Base-by-base conservation (phyloP, 2,113 vertebrate species). In the Ceyx melanurus region DNA sequence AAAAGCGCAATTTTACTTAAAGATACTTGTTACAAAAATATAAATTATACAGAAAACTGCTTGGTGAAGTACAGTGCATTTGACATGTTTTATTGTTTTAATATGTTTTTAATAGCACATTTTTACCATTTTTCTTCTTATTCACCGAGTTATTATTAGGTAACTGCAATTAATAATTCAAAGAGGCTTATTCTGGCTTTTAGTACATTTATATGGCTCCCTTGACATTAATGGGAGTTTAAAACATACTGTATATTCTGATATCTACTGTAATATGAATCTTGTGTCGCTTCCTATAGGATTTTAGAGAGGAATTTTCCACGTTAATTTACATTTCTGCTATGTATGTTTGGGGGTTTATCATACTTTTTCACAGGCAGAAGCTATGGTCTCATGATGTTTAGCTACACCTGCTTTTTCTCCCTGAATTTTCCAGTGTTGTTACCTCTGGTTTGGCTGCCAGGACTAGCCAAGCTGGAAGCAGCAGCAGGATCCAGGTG, bases 141-240 rank as follows among this genome's bases (percentile, higher is more conserved):
- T 95, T 95, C 95, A 71, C 81, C 4, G 1, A 95, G 80, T 86
- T 96, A 97, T 96, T 91, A 91, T 97, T 95, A 97, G 62, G 86
- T 74, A 94, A 70, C 65, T 45, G 19, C 86, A 88, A 95, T 97
- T 95, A 97, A 96, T 97, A 97, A 97, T 97, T 97, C 93, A 97
- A 93, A 92, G 56, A 25, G 21, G 5, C 54, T 76, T 89, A 10
- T 21, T 64, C 78, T 92, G 72, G 56, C 87, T 92, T 94, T 93
- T 87, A 90, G 94, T 87, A 73, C 67, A 87, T 92, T 71, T 94
- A 48, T 91, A 92, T 73, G 74, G 33, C 37, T 96, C 91, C 71
- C 86, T 20, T 2, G 46, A n/a, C 51, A 87, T 58, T 80, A 94
- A 88, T 84, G n/a, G 84, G 67, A 88, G 33, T 77, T 91, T 91